phyloP scores from a whole-genome alignment of 2,113 vertebrate genomes.

The Parotia lawesii region DNA sequence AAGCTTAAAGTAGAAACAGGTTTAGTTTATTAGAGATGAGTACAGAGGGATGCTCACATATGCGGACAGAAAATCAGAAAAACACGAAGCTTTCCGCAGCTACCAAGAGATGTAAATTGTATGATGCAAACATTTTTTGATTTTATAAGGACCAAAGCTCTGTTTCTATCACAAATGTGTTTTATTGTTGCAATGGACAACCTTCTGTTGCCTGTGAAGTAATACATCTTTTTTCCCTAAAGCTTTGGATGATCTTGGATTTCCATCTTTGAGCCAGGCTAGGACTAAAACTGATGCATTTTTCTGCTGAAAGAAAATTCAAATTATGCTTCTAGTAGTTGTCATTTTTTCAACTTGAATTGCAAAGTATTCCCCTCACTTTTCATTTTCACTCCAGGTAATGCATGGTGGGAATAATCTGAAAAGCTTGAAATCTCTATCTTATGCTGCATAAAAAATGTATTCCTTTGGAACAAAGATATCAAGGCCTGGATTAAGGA shows the following conservation, averaged over 20 bases:
- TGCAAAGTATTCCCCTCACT: neutral
- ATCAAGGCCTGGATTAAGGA: constrained; percentile 48
- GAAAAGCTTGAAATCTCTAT: neutral
- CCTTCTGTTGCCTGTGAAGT: neutral
- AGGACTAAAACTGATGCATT: neutral
- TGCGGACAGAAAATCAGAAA: neutral
- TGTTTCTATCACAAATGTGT: neutral
- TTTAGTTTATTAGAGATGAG: neutral
- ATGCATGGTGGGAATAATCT: neutral
- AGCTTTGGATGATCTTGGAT: neutral
- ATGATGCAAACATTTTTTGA: neutral
- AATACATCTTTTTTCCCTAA: neutral
- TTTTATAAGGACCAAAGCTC: neutral
- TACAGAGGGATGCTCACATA: neutral
- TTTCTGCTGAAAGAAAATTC: neutral
- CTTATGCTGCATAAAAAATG: neutral
- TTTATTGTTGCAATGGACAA: neutral
- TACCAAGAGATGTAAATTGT: neutral
- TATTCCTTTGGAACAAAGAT: constrained; percentile 34
- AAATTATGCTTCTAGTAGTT: neutral
- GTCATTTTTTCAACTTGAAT: neutral
- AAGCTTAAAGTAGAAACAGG: neutral
- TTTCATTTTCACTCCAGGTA: neutral
- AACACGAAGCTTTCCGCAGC: neutral
- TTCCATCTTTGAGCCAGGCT: neutral